phyloP scores from a whole-genome alignment of 1,140 invertebrate genomes.

The Oreohelix idahoensis region DNA sequence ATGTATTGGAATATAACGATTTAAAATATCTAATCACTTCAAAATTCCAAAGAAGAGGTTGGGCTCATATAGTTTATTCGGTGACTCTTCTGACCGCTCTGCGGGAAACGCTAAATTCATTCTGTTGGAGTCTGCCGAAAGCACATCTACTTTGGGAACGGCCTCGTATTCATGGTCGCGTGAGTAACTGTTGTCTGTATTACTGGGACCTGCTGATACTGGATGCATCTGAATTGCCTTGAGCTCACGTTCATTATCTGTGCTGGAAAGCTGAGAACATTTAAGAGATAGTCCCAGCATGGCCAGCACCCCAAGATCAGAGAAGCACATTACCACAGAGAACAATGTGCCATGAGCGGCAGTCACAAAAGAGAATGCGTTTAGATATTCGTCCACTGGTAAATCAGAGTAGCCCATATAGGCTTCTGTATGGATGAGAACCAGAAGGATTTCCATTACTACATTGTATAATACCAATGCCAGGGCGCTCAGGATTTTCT shows the following conservation, averaged over 20 bases:
- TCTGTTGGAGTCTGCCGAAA: background rate
- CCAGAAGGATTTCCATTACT: background rate
- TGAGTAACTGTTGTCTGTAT: background rate
- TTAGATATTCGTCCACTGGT: background rate
- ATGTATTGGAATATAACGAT: background rate
- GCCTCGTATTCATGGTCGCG: background rate
- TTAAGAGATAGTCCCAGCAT: background rate
- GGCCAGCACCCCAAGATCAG: background rate
- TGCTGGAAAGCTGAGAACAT: background rate
- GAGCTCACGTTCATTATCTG: background rate
- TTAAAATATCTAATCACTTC: background rate
- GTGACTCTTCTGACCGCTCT: background rate
- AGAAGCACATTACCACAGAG: constrained; percentile 6
- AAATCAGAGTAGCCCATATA: constrained; percentile 5
- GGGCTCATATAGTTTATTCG: background rate
- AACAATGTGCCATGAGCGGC: constrained; percentile 16
- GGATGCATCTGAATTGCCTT: background rate
- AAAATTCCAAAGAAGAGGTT: background rate
- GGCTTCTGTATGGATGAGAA: constrained; percentile 11
- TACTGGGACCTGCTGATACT: background rate
- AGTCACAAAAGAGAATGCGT: background rate
- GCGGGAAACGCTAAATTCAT: background rate
- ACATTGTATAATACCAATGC: constrained; percentile 9
- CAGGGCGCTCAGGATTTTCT: background rate
- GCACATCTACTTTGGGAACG: background rate